Base-by-base conservation (phyloP, 2,888 invertebrate genomes). In the Boloria euphrosyne region DNA sequence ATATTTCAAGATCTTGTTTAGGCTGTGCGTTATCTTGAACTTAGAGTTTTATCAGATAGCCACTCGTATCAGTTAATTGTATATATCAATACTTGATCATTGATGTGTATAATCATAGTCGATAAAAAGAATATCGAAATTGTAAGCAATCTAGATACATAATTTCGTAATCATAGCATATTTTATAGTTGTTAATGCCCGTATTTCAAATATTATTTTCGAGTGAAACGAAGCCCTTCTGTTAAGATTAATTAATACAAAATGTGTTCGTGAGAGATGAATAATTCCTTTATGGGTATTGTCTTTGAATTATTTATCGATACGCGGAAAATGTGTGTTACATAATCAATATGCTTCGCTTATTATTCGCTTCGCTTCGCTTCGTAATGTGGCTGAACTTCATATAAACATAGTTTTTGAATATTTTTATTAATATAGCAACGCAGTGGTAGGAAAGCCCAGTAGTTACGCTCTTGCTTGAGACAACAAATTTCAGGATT, bases 271-370 rank as follows among this genome's bases (percentile, higher is more conserved):
- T 66, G 50, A 62, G 44, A 64, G 50, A 66, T 61, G 61, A 61
- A 69, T 66, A 61, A 66, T 66, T 51, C 64, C 61, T 64, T 61
- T 63, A 61, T 60, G 38, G 44, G 55, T 49, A 57, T 53, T 57
- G 52, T 53, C 47, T 59, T 52, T 64, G 68, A 66, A 66, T 66
- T 53, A 66, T 64, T 69, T 69, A 69, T 66, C 10, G 52, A 7
- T 69, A 61, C 43, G 16, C 31, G 46, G 69, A 61, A 69, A 66
- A 64, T 64, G 66, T 43, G 22, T 51, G 50, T 53, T 63, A 66
- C 52, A 64, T 64, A 69, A 64, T 64, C 53, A 60, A 58, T 63
- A 54, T 18, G 46, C 22, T 14, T 55, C 10, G n/a, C 13, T 17
- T 51, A n/a, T n/a, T n/a, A n/a, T n/a, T n/a, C n/a, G n/a, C n/a